Conservation (phyloP, 2,888 invertebrate species). For the Philhelius pedissequus region DNA sequence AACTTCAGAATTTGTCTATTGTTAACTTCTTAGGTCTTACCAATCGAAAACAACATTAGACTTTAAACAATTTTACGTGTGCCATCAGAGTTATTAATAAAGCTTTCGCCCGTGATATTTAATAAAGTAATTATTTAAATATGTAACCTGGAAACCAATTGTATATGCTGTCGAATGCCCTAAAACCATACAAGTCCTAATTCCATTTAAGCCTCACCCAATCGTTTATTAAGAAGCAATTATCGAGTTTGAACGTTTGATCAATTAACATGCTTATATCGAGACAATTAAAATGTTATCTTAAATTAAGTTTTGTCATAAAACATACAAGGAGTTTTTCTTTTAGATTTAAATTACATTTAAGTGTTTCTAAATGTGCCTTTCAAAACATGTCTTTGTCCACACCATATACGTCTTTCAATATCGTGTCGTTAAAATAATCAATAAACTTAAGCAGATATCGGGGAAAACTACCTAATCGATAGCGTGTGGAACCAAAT, state of each 20-base stretch:
- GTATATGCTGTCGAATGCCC: background rate
- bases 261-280: background rate
- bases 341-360: constrained; percentile 24
- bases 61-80: too few species aligned
- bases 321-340: constrained; percentile 27
- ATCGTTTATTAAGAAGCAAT: constrained; percentile 30
- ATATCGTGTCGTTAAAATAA: constrained; percentile 31
- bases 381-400: constrained; percentile 40
- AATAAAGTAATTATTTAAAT: background rate
- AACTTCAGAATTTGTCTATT: too few species aligned
- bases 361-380: constrained; percentile 36
- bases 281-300: constrained; percentile 41
- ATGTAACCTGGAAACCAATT: background rate
- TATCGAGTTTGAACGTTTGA: constrained; percentile 1
- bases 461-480: constrained; percentile 36
- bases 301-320: constrained; percentile 43
- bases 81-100: too few species aligned
- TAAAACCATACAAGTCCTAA: background rate
- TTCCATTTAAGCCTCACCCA: constrained; percentile 7
- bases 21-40: too few species aligned
- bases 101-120: too few species aligned
- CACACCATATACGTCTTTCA: constrained; percentile 53
- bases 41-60: too few species aligned
- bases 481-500: constrained; percentile 29
- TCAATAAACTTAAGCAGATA: constrained; percentile 10